Evolutionary conservation across 2,113 vertebrate genomes (phyloP), one percentile per base, ranked within the genome.

Genomic region (Sinocyclocheilus grahami): DNA sequence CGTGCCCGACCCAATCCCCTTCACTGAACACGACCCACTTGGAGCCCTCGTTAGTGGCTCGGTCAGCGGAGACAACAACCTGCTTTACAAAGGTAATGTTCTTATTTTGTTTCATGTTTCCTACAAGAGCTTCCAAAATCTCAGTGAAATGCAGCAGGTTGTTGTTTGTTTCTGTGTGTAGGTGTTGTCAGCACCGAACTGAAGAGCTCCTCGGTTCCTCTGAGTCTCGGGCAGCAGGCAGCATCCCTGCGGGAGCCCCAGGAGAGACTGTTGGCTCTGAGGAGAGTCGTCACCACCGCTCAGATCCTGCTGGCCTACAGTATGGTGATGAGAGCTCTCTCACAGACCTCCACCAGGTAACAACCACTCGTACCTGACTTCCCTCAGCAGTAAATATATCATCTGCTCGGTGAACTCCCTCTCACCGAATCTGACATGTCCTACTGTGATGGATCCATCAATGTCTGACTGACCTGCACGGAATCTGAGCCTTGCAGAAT

Each of bases 221-320:
- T 95, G 67, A 95, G 93, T 89, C 93, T 96, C 0, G 95, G 95
- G 33, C 94, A 96, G 89, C 95, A 96, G 92, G 95, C 95, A 0
- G 85, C 93, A 0, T 93, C 93, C 14, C 93, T 96, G 78, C 91
- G 92, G 53, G 94, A 96, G 85, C 90, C 93, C 37, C 93, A 95
- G 75, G 95, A 96, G 74, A 90, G 95, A 87, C 87, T 96, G n/a
- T 93, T 94, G 88, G 95, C 95, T 78, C 87, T 96, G 42, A 93
- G 92, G 75, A 90, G 95, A 79, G 92, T 96, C 71, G 95, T 94
- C 6, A 92, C 92, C 83, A 95, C 95, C 0, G 93, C 95, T 5
- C 95, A 95, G 93, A 95, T 95, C 63, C 91, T 96, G 87, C 90
- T 96, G n/a, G 95, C 94, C 3, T 96, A 96, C 88, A 95, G 92